phyloP scores from a whole-genome alignment of 2,888 invertebrate species.

The Hololepta plana region DNA sequence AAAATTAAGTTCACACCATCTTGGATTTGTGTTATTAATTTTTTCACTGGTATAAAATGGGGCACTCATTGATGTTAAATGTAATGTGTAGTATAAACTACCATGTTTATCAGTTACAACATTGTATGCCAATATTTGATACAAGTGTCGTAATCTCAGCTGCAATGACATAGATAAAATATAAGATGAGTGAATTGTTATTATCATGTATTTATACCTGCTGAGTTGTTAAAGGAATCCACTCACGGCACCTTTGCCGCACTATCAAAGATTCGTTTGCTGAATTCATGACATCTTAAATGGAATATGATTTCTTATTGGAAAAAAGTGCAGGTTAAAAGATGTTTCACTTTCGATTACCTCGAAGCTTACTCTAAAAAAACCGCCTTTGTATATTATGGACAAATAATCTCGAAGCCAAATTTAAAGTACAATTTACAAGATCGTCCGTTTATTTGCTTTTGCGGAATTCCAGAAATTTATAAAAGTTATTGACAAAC shows the following conservation, averaged over 20 bases:
- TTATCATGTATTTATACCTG: conserved; percentile 34
- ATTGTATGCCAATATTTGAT: conserved; percentile 54
- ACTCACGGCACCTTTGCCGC: conserved; percentile 54
- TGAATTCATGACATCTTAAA: conserved; percentile 24
- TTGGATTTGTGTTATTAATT: conserved; percentile 49
- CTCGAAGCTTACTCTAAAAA: too few species aligned
- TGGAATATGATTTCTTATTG: too few species aligned
- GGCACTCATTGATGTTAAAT: conserved; percentile 62
- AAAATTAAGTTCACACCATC: conserved; percentile 66
- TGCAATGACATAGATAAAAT: conserved; percentile 20
- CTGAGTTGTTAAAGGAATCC: conserved; percentile 68
- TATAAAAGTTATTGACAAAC: too few species aligned
- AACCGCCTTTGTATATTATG: too few species aligned
- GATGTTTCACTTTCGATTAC: too few species aligned
- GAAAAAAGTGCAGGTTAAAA: too few species aligned
- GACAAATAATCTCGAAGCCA: too few species aligned
- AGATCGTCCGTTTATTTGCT: too few species aligned
- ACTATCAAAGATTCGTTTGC: conserved; percentile 31
- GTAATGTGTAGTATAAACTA: conserved; percentile 62
- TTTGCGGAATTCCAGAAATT: too few species aligned
- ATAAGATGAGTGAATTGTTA: conserved; percentile 2
- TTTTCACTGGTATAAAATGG: conserved; percentile 73
- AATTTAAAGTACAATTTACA: too few species aligned
- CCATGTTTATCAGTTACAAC: conserved; percentile 28
- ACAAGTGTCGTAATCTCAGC: conserved; percentile 60